phyloP scores from a whole-genome alignment of 2,888 invertebrate species.

The Exocentrus adspersus region DNA sequence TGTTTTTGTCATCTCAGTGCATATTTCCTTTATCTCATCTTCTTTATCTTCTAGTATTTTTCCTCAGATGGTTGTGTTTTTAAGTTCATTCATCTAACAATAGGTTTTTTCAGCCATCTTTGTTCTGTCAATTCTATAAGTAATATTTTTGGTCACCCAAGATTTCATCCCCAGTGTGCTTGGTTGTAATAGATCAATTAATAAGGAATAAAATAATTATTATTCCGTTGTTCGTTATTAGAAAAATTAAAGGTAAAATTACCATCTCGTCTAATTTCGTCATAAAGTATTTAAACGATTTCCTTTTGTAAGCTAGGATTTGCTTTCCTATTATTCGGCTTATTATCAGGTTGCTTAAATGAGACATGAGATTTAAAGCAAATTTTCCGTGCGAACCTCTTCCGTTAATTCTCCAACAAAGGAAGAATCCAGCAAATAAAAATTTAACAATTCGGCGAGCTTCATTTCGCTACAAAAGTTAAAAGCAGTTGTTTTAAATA shows the following conservation, averaged over 20 bases:
- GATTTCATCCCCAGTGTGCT: too few species aligned
- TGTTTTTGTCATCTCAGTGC: too few species aligned
- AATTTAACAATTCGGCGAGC: background rate
- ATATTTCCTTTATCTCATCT: too few species aligned
- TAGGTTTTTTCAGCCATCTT: too few species aligned
- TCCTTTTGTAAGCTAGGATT: background rate
- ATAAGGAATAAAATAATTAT: too few species aligned
- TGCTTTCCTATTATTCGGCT: background rate
- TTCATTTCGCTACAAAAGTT: background rate
- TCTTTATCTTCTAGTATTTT: too few species aligned
- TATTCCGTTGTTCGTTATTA: background rate
- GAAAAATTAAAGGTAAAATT: too few species aligned
- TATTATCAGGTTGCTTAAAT: background rate
- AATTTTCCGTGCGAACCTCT: background rate
- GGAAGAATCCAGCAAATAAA: background rate
- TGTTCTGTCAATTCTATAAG: too few species aligned
- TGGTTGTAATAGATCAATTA: too few species aligned
- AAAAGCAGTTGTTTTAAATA: background rate
- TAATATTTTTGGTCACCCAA: too few species aligned
- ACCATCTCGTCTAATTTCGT: background rate
- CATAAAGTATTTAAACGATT: background rate
- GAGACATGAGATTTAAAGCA: background rate
- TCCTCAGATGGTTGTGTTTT: too few species aligned
- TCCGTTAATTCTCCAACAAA: background rate
- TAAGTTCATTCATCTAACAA: too few species aligned